Evolutionary conservation across 1,140 invertebrate species (phyloP).

Genomic region (Drosophila ohnishii): DNA sequence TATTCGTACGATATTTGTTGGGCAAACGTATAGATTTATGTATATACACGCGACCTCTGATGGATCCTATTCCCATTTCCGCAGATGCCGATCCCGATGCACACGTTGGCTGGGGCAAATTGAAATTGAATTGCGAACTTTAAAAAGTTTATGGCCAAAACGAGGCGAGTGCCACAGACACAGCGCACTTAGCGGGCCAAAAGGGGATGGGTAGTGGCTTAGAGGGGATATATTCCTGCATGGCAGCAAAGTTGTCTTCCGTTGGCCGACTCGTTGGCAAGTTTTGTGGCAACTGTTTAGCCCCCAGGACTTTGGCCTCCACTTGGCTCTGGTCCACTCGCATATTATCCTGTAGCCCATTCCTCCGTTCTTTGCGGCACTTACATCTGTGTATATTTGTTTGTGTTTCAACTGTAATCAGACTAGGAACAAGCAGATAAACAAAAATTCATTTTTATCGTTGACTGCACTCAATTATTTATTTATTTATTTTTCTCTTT

Average conservation of each 20-base stretch:
- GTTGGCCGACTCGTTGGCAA: conserved; percentile 25
- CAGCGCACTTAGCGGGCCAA: conserved; percentile 43
- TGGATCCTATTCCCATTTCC: conserved; percentile 46
- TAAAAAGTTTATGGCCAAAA: conserved; percentile 75
- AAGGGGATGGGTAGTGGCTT: conserved; percentile 30
- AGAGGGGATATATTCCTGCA: conserved; percentile 32
- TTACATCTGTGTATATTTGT: conserved; percentile 36
- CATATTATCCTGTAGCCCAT: neutral
- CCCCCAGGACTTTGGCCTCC: conserved; percentile 30
- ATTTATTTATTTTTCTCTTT: conserved; percentile 62
- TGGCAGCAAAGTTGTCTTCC: conserved; percentile 48
- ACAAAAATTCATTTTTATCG: conserved; percentile 73
- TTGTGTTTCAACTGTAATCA: conserved; percentile 59
- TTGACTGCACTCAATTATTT: conserved; percentile 78
- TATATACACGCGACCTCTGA: conserved; percentile 32
- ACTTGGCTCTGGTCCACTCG: conserved; percentile 1
- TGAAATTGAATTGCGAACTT: conserved; percentile 80
- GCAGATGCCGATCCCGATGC: conserved; percentile 20
- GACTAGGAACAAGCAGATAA: conserved; percentile 34
- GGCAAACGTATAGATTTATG: conserved; percentile 27
- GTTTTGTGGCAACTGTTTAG: conserved; percentile 52
- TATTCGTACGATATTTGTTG: conserved; percentile 53
- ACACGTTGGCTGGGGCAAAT: conserved; percentile 52
- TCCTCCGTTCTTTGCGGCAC: conserved; percentile 11
- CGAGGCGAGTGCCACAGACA: conserved; percentile 40